phyloP scores from a whole-genome alignment of 2,888 invertebrate genomes.

The Timandra comae region DNA sequence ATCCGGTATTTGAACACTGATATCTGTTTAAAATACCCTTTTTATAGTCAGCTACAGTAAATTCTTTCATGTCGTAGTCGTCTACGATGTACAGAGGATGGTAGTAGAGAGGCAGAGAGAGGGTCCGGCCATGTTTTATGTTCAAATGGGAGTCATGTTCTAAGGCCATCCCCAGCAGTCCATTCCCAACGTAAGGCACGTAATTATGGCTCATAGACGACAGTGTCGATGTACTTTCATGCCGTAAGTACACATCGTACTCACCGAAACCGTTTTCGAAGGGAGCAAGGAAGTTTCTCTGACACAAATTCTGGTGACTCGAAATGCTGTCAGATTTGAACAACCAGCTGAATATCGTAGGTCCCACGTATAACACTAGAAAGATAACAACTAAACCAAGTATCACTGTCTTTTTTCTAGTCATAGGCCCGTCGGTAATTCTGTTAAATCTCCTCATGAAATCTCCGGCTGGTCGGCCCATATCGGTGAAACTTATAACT shows the following conservation, averaged over 20 bases:
- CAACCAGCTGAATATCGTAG: constrained; percentile 79
- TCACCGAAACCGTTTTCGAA: constrained; percentile 78
- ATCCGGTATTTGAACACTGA: constrained; percentile 80
- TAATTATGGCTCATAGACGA: constrained; percentile 75
- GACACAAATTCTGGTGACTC: constrained; percentile 78
- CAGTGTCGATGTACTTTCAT: constrained; percentile 71
- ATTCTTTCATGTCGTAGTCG: constrained; percentile 76
- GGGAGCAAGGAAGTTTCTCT: constrained; percentile 79
- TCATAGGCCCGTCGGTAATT: constrained; percentile 64
- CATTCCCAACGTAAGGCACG: constrained; percentile 86
- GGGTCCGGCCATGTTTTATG: constrained; percentile 80
- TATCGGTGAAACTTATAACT: constrained; percentile 47
- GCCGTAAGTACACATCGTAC: constrained; percentile 81
- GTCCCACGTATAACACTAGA: constrained; percentile 80
- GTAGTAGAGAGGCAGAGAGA: constrained; percentile 80
- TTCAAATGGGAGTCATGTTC: constrained; percentile 80
- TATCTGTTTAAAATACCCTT: constrained; percentile 81
- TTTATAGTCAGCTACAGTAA: constrained; percentile 82
- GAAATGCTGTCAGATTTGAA: constrained; percentile 65
- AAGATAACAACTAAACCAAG: constrained; percentile 73
- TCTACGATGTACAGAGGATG: constrained; percentile 79
- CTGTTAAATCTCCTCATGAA: constrained; percentile 61
- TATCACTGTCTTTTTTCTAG: constrained; percentile 68
- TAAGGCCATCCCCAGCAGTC: constrained; percentile 80
- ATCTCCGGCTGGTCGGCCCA: constrained; percentile 66